Evolutionary conservation across 2,888 invertebrate genomes (phyloP).

Genomic region (Syritta pipiens): DNA sequence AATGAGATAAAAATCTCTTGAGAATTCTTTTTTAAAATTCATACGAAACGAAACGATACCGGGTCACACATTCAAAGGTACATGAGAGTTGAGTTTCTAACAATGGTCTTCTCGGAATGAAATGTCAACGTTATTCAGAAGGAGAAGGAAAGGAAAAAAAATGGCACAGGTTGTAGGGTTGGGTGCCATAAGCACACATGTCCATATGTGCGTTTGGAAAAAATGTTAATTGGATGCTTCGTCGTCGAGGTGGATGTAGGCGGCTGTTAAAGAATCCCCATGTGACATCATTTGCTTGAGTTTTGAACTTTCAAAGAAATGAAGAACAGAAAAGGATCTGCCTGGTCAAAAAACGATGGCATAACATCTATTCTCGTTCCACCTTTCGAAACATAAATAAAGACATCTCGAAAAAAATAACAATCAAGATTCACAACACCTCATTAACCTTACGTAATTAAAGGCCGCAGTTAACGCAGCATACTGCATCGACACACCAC

Average conservation of each 20-base stretch:
- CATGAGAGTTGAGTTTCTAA: neutral
- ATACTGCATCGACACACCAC: too few relatives aligned
- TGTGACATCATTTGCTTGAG: too few relatives aligned
- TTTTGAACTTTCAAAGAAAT: too few relatives aligned
- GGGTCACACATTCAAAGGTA: neutral
- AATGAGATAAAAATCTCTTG: conserved; percentile 46
- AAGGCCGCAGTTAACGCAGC: too few relatives aligned
- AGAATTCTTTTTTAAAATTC: conserved; percentile 5
- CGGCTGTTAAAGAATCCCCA: too few relatives aligned
- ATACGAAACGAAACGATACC: neutral
- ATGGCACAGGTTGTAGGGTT: neutral
- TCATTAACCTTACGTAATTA: conserved; percentile 26
- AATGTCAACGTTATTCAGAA: conserved; percentile 29
- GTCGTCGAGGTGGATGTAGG: conserved; percentile 2
- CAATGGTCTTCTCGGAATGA: conserved; percentile 19
- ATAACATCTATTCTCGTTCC: too few relatives aligned
- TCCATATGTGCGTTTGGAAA: conserved; percentile 15
- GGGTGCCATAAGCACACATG: neutral
- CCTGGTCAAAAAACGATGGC: too few relatives aligned
- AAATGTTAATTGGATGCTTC: conserved; percentile 35
- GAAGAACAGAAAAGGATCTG: too few relatives aligned
- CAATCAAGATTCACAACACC: neutral
- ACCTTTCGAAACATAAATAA: conserved; percentile 3
- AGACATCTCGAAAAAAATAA: neutral
- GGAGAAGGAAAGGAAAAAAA: too few relatives aligned